Base-by-base conservation (phyloP, 2,797 vertebrate genomes). In the Pristis pectinata region DNA sequence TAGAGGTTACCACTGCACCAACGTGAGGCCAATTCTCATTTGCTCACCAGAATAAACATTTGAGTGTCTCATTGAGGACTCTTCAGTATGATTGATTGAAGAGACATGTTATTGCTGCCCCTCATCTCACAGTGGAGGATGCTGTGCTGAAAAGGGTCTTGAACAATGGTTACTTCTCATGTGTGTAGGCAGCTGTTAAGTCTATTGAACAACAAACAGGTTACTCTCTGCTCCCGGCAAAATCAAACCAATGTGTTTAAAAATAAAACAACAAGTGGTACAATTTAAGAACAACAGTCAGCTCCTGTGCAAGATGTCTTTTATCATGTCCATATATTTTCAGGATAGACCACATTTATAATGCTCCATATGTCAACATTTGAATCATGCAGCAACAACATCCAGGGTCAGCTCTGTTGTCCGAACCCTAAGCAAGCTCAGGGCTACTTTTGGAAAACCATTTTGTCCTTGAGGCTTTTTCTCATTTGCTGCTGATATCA, bases 381-480 rank as follows among this genome's bases (percentile, higher is more conserved):
- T n/a, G 27, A 59, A 87, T 34, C 56, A 30, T 83, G 44, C 27
- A 56, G 27, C 27, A 56, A 34, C 5, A 56, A 53, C 59, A 87
- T n/a, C 30, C 56, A 59, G 53, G 30, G 53, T 87, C 17, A 59
- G 53, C 13, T 17, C 27, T 9, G 41, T 49, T 82, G 22, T 22
- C 22, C n/a, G 53, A 87, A 87, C 59, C 11, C 83, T n/a, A 6
- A 93, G n/a, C 37, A 44, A 70, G 37, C 41, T 93, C 67, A 70
- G n/a, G 9, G 37, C 72, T 76, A n/a, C 27, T 17, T 94, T 72
- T 72, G 19, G 27, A 72, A 93, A 67, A 44, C 67, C 11, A 74
- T 94, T 76, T 76, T 94, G 92, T 94, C 92, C 67, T 94, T 74
- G 92, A 94, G 30, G 10, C 30, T 74, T 94, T 93, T 91, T 72